Evolutionary conservation across 2,113 vertebrate genomes (phyloP), one percentile per base, ranked within the genome.

Genomic region (Formicarius rufipectus): DNA sequence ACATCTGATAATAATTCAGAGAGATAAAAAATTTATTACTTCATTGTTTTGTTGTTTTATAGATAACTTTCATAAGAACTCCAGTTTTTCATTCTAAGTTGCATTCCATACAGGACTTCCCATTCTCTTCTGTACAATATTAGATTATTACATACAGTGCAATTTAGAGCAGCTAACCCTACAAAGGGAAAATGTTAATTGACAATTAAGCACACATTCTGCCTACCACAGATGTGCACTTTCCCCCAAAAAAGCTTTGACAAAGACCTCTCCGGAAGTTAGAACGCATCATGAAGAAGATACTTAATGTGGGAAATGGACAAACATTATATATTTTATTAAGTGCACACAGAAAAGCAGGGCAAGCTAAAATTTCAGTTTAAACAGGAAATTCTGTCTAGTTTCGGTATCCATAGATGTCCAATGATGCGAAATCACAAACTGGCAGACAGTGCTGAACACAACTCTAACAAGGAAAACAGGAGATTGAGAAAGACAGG

Each of bases 301-400:
- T 25, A 77, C 9, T 90, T 69, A 72, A 68, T 27, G 62, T 1
- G 3, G 19, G 53, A 83, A 83, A 80, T 3, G 53, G 45, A 58
- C 14, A 63, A 77, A 66, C 10, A 11, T 50, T 60, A 66, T 4
- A 9, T 35, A 35, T 69, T 82, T 92, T 64, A 68, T 23, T 62
- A 47, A 77, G 9, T 50, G 18, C 40, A 58, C 1, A 8, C n/a
- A 84, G 60, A 87, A 87, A 84, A 71, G 33, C 33, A 45, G 28
- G 24, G 31, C n/a, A 76, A 80, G 37, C 12, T 58, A 55, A 45
- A 63, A 60, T 17, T 88, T 59, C 63, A 53, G 27, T 71, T 85
- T 83, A 90, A 90, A 80, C 63, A 86, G 88, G 67, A 88, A 90
- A 90, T 85, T 69, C 62, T 45, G 42, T 88, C 71, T 85, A 25